Evolutionary conservation across 1,140 invertebrate species (phyloP), one percentile per base, ranked within the genome.

Genomic region (Batillaria attramentaria): DNA sequence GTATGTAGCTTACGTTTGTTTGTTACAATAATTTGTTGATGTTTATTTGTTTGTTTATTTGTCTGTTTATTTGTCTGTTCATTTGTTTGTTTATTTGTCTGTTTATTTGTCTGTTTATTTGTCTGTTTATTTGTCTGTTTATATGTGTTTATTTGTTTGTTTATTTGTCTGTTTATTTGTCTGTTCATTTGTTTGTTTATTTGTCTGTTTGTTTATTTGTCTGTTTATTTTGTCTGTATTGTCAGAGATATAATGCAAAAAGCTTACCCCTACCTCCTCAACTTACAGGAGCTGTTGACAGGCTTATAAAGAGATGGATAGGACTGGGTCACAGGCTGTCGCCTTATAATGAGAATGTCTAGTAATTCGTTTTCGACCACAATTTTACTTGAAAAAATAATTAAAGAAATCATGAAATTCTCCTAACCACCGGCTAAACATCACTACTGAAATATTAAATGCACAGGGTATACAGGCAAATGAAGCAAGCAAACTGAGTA

Each of bases 141-240:
- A n/a, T n/a, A 31, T 60, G 62, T 65, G 16, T 65, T 31, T 65
- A 35, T 65, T 10, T 33, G 62, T 65, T 10, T 33, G n/a, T 65
- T 31, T 65, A 35, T 65, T 10, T 65, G 62, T 65, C 31, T 65
- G n/a, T 65, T 6, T 65, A 20, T 65, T 31, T 65, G 62, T 65
- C 31, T 65, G 4, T 33, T 31, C 37, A 13, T 65, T 24, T n/a
- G 3, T 10, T 24, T 54, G 46, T 18, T 54, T 54, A n/a, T 54
- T 54, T 16, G 2, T 54, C 46, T 54, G 46, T 1, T 2, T 54
- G 46, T n/a, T 54, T 54, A 18, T 54, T n/a, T 2, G 16, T n/a
- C 46, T 54, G 46, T 54, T 54, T 54, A 54, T 54, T 54, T 54
- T n/a, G n/a, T 54, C n/a, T n/a, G n/a, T 54, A 18, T 1, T 1